Conservation (phyloP, 2,888 invertebrate genomes). For the Sminthurinus aureus region DNA sequence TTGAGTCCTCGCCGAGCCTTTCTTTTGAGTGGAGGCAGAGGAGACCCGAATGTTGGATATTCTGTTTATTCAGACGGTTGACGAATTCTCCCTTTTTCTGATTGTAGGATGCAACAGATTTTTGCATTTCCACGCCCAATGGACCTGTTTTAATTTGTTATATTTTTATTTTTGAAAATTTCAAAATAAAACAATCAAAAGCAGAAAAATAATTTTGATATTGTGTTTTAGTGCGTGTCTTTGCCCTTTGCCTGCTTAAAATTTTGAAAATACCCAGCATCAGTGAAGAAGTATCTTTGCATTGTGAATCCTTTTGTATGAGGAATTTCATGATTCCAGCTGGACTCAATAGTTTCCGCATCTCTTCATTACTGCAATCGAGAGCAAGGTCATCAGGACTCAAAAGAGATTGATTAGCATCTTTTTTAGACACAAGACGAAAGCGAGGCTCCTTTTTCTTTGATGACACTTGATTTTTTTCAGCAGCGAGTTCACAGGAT, state of each 20-base stretch:
- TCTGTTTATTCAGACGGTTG: neutral
- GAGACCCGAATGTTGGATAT: neutral
- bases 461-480: neutral
- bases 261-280: neutral
- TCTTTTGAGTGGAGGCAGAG: neutral
- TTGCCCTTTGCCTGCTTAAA: neutral
- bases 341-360: slow-evolving; percentile 9
- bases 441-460: slow-evolving; percentile 1
- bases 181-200: too few relatives aligned
- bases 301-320: neutral
- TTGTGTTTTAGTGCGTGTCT: too few relatives aligned
- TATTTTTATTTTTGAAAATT: too few relatives aligned
- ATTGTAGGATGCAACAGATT: neutral
- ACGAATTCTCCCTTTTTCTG: neutral
- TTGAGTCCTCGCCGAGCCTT: neutral
- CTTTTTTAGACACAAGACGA: neutral
- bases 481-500: neutral
- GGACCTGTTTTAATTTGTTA: slow-evolving; percentile 6
- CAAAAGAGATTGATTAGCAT: neutral
- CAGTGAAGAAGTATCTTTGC: neutral
- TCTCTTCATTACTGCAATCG: neutral
- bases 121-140: slow-evolving; percentile 7
- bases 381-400: neutral
- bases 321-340: slow-evolving; percentile 28
- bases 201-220: neutral